A percentile compares a stretch with the other conserved stretches of the same genome.
Conservation (phyloP, 2,113 vertebrate genomes). For the Astur gentilis region DNA sequence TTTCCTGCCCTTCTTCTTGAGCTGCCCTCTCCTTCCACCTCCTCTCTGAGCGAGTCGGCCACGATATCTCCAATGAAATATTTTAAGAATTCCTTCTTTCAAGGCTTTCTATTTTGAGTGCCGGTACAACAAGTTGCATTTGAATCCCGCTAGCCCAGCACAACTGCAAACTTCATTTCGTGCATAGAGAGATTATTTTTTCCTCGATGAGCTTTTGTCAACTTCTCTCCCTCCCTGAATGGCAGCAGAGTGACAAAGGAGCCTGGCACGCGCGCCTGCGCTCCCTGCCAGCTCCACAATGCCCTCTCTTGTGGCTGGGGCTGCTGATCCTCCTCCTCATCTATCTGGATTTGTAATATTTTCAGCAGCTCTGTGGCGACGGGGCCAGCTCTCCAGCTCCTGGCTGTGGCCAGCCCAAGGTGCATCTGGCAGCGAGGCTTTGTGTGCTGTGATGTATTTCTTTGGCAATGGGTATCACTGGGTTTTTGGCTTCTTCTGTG, state of each 20-base stretch:
- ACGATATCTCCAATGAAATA: neutral
- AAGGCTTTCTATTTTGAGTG: slow-evolving; percentile 16
- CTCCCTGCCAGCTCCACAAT: slow-evolving; percentile 65
- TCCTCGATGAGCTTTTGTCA: slow-evolving; percentile 8
- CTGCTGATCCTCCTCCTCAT: slow-evolving; percentile 53
- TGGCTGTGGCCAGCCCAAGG: slow-evolving; percentile 62
- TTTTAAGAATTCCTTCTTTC: neutral
- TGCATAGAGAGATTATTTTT: slow-evolving; percentile 18
- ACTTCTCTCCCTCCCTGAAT: slow-evolving; percentile 34
- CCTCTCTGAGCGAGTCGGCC: fast-evolving
- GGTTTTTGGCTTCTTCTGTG: neutral
- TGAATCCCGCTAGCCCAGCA: slow-evolving; percentile 11
- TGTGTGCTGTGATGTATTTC: slow-evolving; percentile 40
- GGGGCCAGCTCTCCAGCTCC: slow-evolving; percentile 4
- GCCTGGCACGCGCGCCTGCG: slow-evolving; percentile 17
- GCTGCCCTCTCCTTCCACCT: neutral
- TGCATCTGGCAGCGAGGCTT: slow-evolving; percentile 58
- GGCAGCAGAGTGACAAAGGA: slow-evolving; percentile 60
- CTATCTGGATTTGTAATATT: neutral
- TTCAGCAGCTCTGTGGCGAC: slow-evolving; percentile 33
- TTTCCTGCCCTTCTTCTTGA: neutral
- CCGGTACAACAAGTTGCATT: neutral
- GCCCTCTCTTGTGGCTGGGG: slow-evolving; percentile 53
- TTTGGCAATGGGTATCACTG: neutral
- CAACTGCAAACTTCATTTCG: neutral